A percentile compares a stretch with the other conserved stretches of the same genome.
These are phyloP conservation scores for Tamandua tetradactyla DNA, from an alignment of 2,797 vertebrate species.

Conservation along the genomic window DNA sequence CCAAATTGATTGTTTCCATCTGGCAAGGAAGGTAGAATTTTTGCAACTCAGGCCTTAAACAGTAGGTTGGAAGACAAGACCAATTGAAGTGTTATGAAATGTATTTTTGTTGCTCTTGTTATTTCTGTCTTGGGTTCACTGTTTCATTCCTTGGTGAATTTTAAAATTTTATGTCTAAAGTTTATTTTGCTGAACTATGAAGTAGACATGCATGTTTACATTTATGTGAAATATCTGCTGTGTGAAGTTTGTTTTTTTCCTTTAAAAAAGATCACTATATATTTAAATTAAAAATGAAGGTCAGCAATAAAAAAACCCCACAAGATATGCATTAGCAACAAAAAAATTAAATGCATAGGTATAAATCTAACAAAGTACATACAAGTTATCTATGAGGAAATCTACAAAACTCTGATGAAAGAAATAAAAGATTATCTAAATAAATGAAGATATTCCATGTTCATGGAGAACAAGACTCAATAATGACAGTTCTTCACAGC, in stretches of 20 bases:
- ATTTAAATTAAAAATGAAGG: constrained; percentile 78
- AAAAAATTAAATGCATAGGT: no score
- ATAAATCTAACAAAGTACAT: no score
- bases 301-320: constrained; percentile 49
- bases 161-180: constrained; percentile 72
- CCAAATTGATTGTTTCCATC: constrained; percentile 60
- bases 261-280: constrained; percentile 74
- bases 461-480: no score
- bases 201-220: constrained; percentile 74
- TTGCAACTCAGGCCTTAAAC: constrained; percentile 60
- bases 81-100: constrained; percentile 54
- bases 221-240: constrained; percentile 70
- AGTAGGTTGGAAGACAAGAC: constrained; percentile 65
- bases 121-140: constrained; percentile 49
- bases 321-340: no score
- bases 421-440: no score
- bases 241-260: constrained; percentile 73
- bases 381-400: no score
- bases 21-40: constrained; percentile 65
- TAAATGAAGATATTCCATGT: no score
- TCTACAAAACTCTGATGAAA: no score
- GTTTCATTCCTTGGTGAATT: constrained; percentile 69
- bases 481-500: no score
- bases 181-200: constrained; percentile 79
- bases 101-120: constrained; percentile 55